Conservation (phyloP, 2,888 invertebrate genomes). For the Myopa testacea region DNA sequence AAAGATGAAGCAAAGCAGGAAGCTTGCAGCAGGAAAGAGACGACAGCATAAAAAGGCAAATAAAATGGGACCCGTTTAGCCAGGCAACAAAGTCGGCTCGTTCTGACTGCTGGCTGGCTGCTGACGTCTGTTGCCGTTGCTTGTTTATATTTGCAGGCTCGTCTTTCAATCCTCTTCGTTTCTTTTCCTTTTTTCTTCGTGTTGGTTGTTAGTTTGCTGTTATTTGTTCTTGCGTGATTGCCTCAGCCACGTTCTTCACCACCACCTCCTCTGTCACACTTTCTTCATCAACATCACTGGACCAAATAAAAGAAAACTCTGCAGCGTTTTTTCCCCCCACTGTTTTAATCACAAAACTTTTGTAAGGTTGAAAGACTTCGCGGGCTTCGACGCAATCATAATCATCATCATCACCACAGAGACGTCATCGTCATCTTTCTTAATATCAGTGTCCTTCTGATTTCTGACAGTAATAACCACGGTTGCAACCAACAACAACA, state of each 20-base stretch:
- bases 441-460: neutral
- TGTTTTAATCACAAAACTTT: conserved; percentile 1
- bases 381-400: neutral
- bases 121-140: neutral
- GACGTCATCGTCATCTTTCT: conserved; percentile 3
- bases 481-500: neutral
- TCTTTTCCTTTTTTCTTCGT: neutral
- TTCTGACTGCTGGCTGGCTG: neutral
- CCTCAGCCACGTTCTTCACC: neutral
- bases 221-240: neutral
- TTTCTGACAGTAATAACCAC: neutral
- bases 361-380: neutral
- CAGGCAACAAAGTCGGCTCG: neutral
- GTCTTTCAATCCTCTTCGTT: neutral
- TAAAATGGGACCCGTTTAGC: conserved; percentile 22
- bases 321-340: neutral
- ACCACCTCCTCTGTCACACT: neutral
- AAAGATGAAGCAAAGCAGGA: neutral
- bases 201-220: neutral
- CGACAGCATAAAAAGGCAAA: conserved; percentile 12
- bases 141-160: conserved; percentile 16
- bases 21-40: neutral
- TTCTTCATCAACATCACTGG: conserved; percentile 9
- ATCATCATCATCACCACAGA: neutral
- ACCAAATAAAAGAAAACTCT: conserved; percentile 3